Conservation (phyloP, 2,113 vertebrate genomes). For the Ochotona princeps region DNA sequence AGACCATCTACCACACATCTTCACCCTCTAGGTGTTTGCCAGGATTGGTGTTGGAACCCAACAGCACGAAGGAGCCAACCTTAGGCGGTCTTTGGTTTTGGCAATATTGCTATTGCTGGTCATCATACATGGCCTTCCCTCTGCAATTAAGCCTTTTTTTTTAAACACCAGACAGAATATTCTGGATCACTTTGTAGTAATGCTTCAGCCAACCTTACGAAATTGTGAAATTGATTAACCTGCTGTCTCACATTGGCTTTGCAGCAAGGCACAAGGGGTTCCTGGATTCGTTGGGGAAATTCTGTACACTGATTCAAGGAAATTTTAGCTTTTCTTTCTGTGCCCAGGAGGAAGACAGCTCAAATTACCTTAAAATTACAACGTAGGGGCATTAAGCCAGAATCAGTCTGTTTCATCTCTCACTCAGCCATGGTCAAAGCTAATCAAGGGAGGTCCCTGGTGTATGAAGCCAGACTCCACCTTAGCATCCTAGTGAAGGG, state of each 20-base stretch:
- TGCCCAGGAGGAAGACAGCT: conserved; percentile 74
- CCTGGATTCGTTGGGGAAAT: conserved; percentile 73
- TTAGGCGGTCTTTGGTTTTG: background rate
- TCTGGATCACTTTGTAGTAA: conserved; percentile 75
- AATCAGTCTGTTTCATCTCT: conserved; percentile 68
- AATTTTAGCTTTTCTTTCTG: conserved; percentile 68
- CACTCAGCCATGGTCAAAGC: background rate
- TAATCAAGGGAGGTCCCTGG: background rate
- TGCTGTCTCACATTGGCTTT: background rate
- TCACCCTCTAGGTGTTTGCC: background rate
- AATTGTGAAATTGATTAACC: conserved; percentile 80
- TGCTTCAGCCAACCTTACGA: conserved; percentile 81
- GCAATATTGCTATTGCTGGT: background rate
- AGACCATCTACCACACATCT: background rate
- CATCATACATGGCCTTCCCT: background rate
- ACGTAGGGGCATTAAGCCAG: conserved; percentile 46
- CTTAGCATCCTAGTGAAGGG: background rate
- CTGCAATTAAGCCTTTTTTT: background rate
- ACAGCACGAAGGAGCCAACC: background rate
- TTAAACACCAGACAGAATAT: conserved; percentile 49
- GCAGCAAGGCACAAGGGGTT: conserved; percentile 56
- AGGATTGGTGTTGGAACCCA: background rate
- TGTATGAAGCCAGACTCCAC: background rate
- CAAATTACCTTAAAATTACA: conserved; percentile 82
- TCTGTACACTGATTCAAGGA: conserved; percentile 71